Conservation (phyloP, 2,888 invertebrate genomes). For the Torymus tubicola region DNA sequence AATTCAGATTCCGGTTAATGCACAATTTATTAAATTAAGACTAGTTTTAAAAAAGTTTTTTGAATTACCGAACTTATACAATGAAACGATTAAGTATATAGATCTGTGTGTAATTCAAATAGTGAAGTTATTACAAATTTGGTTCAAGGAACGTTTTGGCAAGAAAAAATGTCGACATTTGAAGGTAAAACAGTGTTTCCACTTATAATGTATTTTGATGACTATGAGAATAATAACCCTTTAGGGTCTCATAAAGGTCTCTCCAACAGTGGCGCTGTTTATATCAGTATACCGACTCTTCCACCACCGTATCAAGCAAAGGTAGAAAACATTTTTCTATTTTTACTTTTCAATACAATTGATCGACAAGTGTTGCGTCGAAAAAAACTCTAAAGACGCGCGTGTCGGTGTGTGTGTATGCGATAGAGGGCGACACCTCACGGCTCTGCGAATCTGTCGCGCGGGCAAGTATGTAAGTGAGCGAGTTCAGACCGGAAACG, state of each 20-base stretch:
- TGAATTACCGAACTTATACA: no score
- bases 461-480: not conserved
- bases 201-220: conserved; percentile 59
- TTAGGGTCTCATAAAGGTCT: conserved; percentile 60
- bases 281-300: conserved; percentile 55
- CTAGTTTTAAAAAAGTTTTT: conserved; percentile 44
- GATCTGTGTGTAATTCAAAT: conserved; percentile 39
- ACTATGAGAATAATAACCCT: conserved; percentile 63
- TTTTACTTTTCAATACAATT: conserved; percentile 58
- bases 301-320: conserved; percentile 54
- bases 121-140: conserved; percentile 54
- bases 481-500: no score
- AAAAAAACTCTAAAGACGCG: no score
- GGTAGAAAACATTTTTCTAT: conserved; percentile 59
- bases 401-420: no score
- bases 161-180: conserved; percentile 19
- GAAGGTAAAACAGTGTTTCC: conserved; percentile 56
- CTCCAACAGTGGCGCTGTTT: conserved; percentile 60
- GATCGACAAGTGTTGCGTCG: conserved; percentile 43
- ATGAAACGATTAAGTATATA: conserved; percentile 51
- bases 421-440: no score
- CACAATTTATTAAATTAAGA: conserved; percentile 56
- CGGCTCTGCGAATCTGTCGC: no score
- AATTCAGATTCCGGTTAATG: conserved; percentile 41
- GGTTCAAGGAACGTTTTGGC: conserved; percentile 57